Conservation (phyloP, 2,797 vertebrate species). For the Delichon dasypus region DNA sequence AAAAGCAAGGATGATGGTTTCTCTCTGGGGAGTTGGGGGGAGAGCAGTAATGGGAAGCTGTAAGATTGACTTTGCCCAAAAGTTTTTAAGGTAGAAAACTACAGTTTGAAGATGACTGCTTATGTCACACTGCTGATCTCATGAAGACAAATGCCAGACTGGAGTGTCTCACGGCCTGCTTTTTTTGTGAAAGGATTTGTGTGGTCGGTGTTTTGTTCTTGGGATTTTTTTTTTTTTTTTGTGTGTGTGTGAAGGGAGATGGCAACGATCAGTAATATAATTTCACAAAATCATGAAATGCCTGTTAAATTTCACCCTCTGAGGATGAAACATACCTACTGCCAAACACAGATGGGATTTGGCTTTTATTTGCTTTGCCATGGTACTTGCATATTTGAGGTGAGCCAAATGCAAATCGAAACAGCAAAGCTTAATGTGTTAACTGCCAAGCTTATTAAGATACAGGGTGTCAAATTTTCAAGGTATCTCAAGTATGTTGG, state of each 20-base stretch:
- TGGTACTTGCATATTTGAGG: slow-evolving; percentile 6
- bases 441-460: not conserved
- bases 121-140: not conserved
- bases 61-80: not conserved
- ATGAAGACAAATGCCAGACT: not conserved
- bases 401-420: not conserved
- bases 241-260: not conserved
- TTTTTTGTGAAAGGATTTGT: not conserved
- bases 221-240: no score
- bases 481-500: not conserved
- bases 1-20: not conserved
- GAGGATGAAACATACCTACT: not conserved
- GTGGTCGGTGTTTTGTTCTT: not conserved
- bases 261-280: not conserved
- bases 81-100: not conserved
- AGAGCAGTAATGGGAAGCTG: not conserved
- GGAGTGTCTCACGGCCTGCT: not conserved
- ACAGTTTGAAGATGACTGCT: not conserved
- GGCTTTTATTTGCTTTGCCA: not conserved
- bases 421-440: not conserved
- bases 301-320: not conserved
- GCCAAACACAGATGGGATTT: not conserved
- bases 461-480: not conserved
- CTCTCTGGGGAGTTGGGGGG: accelerated
- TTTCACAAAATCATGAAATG: not conserved